Evolutionary conservation across 2,113 vertebrate genomes (phyloP), one percentile per base, ranked within the genome.

Genomic region (Pithys albifrons): DNA sequence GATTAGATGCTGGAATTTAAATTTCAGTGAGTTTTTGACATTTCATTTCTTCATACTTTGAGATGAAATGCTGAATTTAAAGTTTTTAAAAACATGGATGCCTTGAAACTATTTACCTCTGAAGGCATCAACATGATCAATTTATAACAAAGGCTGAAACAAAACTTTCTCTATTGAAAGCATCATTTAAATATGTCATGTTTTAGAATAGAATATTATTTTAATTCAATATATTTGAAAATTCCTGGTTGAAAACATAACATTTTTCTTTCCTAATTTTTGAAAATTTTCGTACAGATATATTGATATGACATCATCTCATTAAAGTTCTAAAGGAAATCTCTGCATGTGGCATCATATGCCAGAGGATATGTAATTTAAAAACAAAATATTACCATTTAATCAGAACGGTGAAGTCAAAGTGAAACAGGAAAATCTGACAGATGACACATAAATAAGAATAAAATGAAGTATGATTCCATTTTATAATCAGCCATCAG

Each of bases 281-380:
- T 11, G 8, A 58, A 80, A 74, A 43, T 37, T 66, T 80, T 92
- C 25, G 29, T 25, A 35, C 19, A 51, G 43, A 19, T 58, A 27
- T 20, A 35, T 74, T 58, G 41, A 65, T 72, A 75, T 4, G 23
- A 22, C 14, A 54, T 67, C 66, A 71, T 57, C 41, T 76, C 66
- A 73, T 85, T 54, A 69, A 54, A 49, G 45, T 6, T 9, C 57
- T 82, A 74, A 79, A 80, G 74, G 85, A 90, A 75, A 69, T 55
- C 74, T 91, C 93, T 94, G 45, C 52, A 64, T 82, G 92, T 78
- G 88, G 88, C 57, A 72, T 67, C 52, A 48, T 0, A 7, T 61
- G 90, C 74, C 81, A 85, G 77, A 75, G 58, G 85, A 72, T 79
- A 76, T 69, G 66, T 75, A 85, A 79, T 89, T 82, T 95, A 91